Percentiles rank a stretch among this genome's conserved stretches.
These are phyloP conservation scores for Suncus etruscus DNA, from an alignment of 2,113 vertebrate genomes.

Conservation along the genomic window DNA sequence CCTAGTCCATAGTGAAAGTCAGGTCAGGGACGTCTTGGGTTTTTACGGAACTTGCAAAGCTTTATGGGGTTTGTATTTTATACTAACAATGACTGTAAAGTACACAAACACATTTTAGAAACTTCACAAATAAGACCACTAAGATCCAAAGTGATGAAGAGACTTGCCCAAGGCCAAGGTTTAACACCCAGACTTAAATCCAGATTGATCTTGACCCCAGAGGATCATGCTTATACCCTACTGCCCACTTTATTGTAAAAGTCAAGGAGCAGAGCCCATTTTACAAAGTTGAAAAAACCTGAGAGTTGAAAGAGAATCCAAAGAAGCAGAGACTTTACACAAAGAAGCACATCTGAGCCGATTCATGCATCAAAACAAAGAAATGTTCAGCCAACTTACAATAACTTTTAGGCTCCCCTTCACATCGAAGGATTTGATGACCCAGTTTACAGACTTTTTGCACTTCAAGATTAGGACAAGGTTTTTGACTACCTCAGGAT, in stretches of 20 bases:
- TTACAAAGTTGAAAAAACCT: conserved; percentile 31
- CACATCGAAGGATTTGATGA: conserved; percentile 92
- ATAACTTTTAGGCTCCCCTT: conserved; percentile 92
- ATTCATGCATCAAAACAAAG: conserved; percentile 62
- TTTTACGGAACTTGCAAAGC: not conserved
- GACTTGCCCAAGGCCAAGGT: not conserved
- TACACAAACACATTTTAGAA: not conserved
- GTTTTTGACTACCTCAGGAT: conserved; percentile 88
- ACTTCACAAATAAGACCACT: conserved; percentile 29
- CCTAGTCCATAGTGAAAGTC: not conserved
- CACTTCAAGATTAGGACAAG: conserved; percentile 95
- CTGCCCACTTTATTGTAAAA: not conserved
- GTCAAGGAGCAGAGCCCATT: not conserved
- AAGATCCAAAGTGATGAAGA: conserved; percentile 7
- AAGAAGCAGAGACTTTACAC: conserved; percentile 64
- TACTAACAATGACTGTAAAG: not conserved
- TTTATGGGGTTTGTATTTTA: not conserved
- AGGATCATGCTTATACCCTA: not conserved
- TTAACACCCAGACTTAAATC: not conserved
- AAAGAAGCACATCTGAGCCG: conserved; percentile 15
- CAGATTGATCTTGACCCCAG: not conserved
- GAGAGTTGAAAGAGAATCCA: conserved; percentile 64
- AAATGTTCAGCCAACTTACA: conserved; percentile 88
- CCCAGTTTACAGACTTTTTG: conserved; percentile 96
- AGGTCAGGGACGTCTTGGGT: not conserved